Evolutionary conservation across 1,140 invertebrate species (phyloP), one percentile per base, ranked within the genome.

Genomic region (Brachionus manjavacas): DNA sequence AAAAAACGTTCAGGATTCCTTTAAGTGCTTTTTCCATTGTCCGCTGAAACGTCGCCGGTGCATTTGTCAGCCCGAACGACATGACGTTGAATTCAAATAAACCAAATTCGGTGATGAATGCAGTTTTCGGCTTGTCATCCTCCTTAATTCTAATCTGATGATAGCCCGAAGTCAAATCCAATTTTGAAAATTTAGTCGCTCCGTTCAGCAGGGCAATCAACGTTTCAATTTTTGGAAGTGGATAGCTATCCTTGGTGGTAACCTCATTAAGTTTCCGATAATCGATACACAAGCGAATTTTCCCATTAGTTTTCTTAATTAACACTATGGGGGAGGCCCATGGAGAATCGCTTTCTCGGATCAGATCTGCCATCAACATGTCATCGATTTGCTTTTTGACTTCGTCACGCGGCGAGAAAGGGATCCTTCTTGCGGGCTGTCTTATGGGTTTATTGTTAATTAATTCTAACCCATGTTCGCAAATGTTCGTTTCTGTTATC

Each of bases 21-120:
- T 16, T 31, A 9, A 76, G 28, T 12, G 86, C 60, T 49, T 84
- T 80, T 43, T 88, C 86, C 55, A 89, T 86, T 8, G 88, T 84
- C 28, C 88, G 23, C 78, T 88, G 87, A 84, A 89, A 88, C 0
- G 88, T 89, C 1, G 88, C 87, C 14, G 86, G 87, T 1, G 89
- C 87, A 20, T 89, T 88, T 2, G 84, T 85, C 1, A 91, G 84
- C 0, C 89, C 90, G 85, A 90, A 91, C 0, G 89, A 88, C 88
- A 91, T 88, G 1, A 86, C 76, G 9, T 49, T 86, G 64, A 86
- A 88, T 76, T 86, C 86, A 74, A 85, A 88, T 11, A 79, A 25
- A 4, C 74, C 74, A 3, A 41, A 41, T 12, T 79, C 28, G 14
- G 16, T 52, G 14, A 49, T 49, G 46, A 79, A 79, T 60, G 74